phyloP scores from a whole-genome alignment of 2,888 invertebrate genomes.

The Heteromyza rotundicornis region DNA sequence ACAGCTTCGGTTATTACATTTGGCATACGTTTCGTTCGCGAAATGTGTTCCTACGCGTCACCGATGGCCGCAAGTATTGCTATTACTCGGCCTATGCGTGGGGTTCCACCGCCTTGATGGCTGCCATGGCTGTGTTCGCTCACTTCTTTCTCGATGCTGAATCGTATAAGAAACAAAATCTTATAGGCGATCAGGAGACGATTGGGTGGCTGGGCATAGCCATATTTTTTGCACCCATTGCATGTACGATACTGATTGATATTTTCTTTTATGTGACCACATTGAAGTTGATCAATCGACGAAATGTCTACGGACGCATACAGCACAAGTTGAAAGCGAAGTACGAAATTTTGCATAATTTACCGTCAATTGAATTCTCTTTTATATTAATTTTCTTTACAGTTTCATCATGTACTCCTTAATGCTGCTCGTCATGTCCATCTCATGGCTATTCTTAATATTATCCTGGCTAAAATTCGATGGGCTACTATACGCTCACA shows the following conservation, averaged over 20 bases:
- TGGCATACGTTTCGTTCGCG: conserved; percentile 88
- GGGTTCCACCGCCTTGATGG: conserved; percentile 75
- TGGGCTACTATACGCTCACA: conserved; percentile 75
- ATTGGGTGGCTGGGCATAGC: conserved; percentile 83
- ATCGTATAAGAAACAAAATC: conserved; percentile 64
- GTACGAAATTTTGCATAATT: conserved; percentile 60
- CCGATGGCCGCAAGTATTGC: conserved; percentile 85
- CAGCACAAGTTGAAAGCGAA: conserved; percentile 86
- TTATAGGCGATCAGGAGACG: conserved; percentile 73
- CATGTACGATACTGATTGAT: conserved; percentile 78
- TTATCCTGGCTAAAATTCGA: conserved; percentile 78
- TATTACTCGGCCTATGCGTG: conserved; percentile 85
- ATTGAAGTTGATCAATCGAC: conserved; percentile 76
- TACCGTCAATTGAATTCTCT: neutral
- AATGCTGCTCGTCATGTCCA: conserved; percentile 75
- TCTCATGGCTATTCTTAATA: conserved; percentile 78
- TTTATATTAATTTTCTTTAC: conserved; percentile 57
- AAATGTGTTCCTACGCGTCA: conserved; percentile 83
- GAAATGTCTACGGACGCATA: conserved; percentile 84
- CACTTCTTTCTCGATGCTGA: conserved; percentile 77
- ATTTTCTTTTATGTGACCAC: conserved; percentile 83
- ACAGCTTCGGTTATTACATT: conserved; percentile 84
- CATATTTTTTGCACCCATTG: conserved; percentile 82
- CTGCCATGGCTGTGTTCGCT: conserved; percentile 77
- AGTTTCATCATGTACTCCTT: conserved; percentile 82